A percentile compares a stretch with the other conserved stretches of the same genome.
Conservation (phyloP, 2,888 invertebrate species). For the Diarsia dahlii region DNA sequence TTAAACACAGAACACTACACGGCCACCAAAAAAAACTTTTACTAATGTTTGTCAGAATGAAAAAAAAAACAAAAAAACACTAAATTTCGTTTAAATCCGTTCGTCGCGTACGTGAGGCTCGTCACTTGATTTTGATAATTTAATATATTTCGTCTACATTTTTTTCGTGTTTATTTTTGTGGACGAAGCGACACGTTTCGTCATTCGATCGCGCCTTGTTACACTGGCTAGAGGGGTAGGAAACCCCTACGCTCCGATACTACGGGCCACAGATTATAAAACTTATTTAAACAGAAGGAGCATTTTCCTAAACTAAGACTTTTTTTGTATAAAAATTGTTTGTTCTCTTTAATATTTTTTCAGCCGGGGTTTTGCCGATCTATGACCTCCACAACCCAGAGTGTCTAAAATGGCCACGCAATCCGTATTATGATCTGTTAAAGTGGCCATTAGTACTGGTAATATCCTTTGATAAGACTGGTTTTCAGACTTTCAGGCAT, state of each 20-base stretch:
- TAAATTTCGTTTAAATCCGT: constrained; percentile 17
- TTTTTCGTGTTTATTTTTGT: constrained; percentile 80
- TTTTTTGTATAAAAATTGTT: too few relatives aligned
- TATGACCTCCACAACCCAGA: too few relatives aligned
- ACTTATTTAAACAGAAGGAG: constrained; percentile 46
- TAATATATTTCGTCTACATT: constrained; percentile 76
- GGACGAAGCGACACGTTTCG: constrained; percentile 65
- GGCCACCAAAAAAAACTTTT: constrained; percentile 61
- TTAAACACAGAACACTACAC: constrained; percentile 74
- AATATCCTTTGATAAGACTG: too few relatives aligned
- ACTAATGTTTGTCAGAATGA: constrained; percentile 26
- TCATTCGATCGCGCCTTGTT: constrained; percentile 72
- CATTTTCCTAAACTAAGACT: constrained; percentile 24
- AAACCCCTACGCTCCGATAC: constrained; percentile 84
- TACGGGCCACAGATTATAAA: constrained; percentile 80
- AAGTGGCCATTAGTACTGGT: too few relatives aligned
- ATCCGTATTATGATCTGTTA: too few relatives aligned
- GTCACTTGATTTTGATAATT: constrained; percentile 61
- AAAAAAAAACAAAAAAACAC: constrained; percentile 52
- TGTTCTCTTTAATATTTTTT: not conserved
- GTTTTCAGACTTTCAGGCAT: too few relatives aligned
- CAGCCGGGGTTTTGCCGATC: too few relatives aligned
- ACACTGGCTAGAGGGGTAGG: constrained; percentile 83
- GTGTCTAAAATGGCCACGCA: too few relatives aligned
- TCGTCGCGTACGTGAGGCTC: constrained; percentile 49